A percentile compares a stretch with the other conserved stretches of the same genome.
phyloP scores from a whole-genome alignment of 2,113 vertebrate genomes.

The Microcebus tavaratra region DNA sequence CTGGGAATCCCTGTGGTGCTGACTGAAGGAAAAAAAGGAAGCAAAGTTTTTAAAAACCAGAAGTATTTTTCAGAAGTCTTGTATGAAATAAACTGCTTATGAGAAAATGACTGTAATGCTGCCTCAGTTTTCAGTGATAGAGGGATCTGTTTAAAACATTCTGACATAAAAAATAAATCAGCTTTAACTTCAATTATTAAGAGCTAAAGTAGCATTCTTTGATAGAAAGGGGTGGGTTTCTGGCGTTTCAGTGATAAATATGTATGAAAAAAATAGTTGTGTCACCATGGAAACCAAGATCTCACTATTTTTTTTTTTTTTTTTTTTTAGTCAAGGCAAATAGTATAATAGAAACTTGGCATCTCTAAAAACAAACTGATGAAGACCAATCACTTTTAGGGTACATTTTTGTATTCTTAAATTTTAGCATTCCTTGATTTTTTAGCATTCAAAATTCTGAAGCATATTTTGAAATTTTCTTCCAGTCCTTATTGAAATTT shows the following conservation, averaged over 20 bases:
- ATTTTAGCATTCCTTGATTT: conserved; percentile 52
- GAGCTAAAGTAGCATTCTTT: conserved; percentile 79
- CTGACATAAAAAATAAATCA: conserved; percentile 84
- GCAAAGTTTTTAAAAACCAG: conserved; percentile 67
- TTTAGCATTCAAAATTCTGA: conserved; percentile 17
- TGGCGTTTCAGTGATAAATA: conserved; percentile 83
- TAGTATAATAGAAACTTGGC: conserved; percentile 75
- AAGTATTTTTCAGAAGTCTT: conserved; percentile 76
- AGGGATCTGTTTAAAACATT: conserved; percentile 78
- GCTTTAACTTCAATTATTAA: conserved; percentile 84
- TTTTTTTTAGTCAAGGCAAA: conserved; percentile 60
- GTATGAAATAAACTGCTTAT: conserved; percentile 79
- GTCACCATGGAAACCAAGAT: conserved; percentile 84
- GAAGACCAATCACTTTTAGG: conserved; percentile 13
- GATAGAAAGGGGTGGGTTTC: conserved; percentile 75
- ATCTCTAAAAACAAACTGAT: conserved; percentile 78
- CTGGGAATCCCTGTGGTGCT: conserved; percentile 59
- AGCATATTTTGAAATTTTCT: conserved; percentile 26
- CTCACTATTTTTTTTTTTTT: conserved; percentile 76
- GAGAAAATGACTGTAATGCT: conserved; percentile 69
- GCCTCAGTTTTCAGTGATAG: conserved; percentile 67
- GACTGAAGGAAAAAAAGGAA: conserved; percentile 67
- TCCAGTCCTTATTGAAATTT: conserved; percentile 22
- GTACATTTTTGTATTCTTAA: conserved; percentile 38
- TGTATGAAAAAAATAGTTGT: conserved; percentile 76